These are phyloP conservation scores for Pocillopora meandrina DNA, from an alignment of 92 coral and sea anemone species.

Conservation along the genomic window DNA sequence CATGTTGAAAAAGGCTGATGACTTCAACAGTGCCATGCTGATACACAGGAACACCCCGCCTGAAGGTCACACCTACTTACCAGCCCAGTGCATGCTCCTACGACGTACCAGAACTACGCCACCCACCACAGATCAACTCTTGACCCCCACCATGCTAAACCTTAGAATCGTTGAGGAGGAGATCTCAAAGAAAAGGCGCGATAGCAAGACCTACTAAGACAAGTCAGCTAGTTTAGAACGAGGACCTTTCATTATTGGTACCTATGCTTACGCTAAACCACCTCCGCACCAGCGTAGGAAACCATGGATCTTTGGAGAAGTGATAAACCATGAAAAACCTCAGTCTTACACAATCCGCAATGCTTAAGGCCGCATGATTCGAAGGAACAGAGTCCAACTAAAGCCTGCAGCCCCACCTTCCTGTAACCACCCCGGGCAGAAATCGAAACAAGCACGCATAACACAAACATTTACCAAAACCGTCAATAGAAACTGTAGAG, in stretches of 20 bases:
- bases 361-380: slow-evolving; percentile 1
- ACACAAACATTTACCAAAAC: not conserved
- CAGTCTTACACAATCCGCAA: slow-evolving; percentile 34
- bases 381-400: slow-evolving; percentile 26
- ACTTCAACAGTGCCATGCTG: slow-evolving; percentile 54
- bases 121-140: slow-evolving; percentile 47
- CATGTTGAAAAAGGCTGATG: slow-evolving; percentile 51
- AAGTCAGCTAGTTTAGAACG: slow-evolving; percentile 39
- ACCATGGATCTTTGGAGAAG: slow-evolving; percentile 43
- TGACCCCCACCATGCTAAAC: slow-evolving; percentile 41
- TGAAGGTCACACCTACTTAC: slow-evolving; percentile 55
- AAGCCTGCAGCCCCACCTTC: slow-evolving; percentile 15
- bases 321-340: not conserved
- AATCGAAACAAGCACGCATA: not conserved
- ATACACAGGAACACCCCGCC: slow-evolving; percentile 58
- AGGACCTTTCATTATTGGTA: slow-evolving; percentile 14
- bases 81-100: slow-evolving; percentile 60
- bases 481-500: not conserved
- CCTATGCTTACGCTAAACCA: slow-evolving; percentile 55
- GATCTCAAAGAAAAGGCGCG: slow-evolving; percentile 37
- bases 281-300: slow-evolving; percentile 22
- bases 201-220: slow-evolving; percentile 47
- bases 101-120: slow-evolving; percentile 55
- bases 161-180: slow-evolving; percentile 17
- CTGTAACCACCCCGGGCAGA: not conserved